Evolutionary conservation across 2,888 invertebrate species (phyloP), one percentile per base, ranked within the genome.

Genomic region (Drosophila nr. fundita): DNA sequence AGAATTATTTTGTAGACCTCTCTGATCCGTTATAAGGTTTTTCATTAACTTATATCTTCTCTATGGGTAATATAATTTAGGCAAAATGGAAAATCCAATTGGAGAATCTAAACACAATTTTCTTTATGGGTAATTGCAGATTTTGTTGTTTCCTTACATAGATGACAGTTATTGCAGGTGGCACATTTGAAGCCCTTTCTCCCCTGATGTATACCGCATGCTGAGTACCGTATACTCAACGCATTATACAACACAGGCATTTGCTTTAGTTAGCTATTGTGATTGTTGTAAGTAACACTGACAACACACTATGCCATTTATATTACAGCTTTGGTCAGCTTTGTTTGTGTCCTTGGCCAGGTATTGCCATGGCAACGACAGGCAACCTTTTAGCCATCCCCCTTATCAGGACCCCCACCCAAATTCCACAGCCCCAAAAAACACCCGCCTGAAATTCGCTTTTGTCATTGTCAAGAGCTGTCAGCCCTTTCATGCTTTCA

Each of bases 391-490:
- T 42, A 57, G 13, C 32, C 7, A 24, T 4, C 18, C 53, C 24
- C n/a, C 15, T 11, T 8, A 36, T 48, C 18, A 3, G n/a, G 34
- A 30, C n/a, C 13, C 2, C 36, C 45, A 27, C 49, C 5, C 49
- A 24, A 13, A 29, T 27, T 8, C 7, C 36, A 40, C 21, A 21
- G 6, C 40, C 18, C 45, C 45, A 24, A 45, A 45, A 49, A 40
- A 29, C 29, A 15, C 42, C 42, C 21, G 30, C 21, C 57, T 50
- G 63, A 66, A 75, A 67, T 61, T 60, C 61, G 68, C 64, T 62
- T 80, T 78, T 78, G 80, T 78, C 78, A 78, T 76, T 78, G 78
- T 78, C 78, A 80, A 71, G 80, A 78, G 76, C 27, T 78, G 76
- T 67, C 78, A 76, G 64, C 58, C 72, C 42, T 76, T 76, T 57